Percentiles rank a stretch among this genome's conserved stretches.
These are phyloP conservation scores for Pimpla rufipes DNA, from an alignment of 2,888 invertebrate genomes.

Conservation along the genomic window DNA sequence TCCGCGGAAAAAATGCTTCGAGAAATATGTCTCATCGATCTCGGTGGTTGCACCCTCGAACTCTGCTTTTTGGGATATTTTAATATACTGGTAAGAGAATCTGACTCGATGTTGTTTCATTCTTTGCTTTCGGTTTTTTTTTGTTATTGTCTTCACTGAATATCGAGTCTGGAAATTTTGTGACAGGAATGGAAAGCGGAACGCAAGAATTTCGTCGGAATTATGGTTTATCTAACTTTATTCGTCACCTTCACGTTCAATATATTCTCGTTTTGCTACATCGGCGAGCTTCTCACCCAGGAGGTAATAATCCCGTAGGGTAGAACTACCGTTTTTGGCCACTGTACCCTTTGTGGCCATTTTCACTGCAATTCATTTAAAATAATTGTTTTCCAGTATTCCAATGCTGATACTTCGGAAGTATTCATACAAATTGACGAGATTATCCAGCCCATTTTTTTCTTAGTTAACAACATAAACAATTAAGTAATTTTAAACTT, in stretches of 20 bases:
- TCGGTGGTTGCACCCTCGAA: slow-evolving; percentile 76
- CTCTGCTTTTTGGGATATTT: slow-evolving; percentile 72
- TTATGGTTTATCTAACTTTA: slow-evolving; percentile 34
- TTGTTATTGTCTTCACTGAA: too few relatives aligned
- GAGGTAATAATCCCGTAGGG: slow-evolving; percentile 60
- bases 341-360: not conserved
- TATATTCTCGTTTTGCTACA: slow-evolving; percentile 62
- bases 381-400: too few relatives aligned
- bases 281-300: slow-evolving; percentile 65
- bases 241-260: slow-evolving; percentile 58
- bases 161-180: not conserved
- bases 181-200: slow-evolving; percentile 41
- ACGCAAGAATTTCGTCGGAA: slow-evolving; percentile 23
- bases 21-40: slow-evolving; percentile 77
- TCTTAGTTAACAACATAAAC: too few relatives aligned
- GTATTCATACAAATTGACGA: too few relatives aligned
- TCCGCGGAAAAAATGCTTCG: slow-evolving; percentile 75
- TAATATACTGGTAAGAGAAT: slow-evolving; percentile 46
- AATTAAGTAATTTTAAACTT: too few relatives aligned
- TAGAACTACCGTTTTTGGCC: too few relatives aligned
- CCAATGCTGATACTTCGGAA: too few relatives aligned
- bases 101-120: too few relatives aligned
- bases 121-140: too few relatives aligned
- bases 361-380: too few relatives aligned
- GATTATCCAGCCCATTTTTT: too few relatives aligned